Evolutionary conservation across 1,140 invertebrate genomes (phyloP).

Genomic region (Aphelinus atriplicis): DNA sequence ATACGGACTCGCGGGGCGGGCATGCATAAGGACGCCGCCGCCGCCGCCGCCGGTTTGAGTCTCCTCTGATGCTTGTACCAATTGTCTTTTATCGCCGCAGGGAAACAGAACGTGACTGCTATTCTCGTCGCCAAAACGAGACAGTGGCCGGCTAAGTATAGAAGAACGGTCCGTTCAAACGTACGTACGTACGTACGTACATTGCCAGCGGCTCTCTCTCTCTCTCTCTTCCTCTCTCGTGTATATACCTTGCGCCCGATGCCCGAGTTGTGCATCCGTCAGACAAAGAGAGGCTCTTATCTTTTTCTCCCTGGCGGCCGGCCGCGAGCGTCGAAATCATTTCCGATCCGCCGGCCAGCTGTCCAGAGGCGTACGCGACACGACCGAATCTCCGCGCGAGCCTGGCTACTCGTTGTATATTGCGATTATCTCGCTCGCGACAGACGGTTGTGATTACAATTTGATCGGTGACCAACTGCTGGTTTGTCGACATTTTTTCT

Average conservation of each 20-base stretch:
- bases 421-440: no score
- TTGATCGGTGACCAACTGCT: no score
- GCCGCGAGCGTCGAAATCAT: neutral
- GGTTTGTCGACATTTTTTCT: no score
- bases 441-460: no score
- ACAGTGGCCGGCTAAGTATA: constrained; percentile 50
- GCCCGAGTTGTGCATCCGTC: constrained; percentile 27
- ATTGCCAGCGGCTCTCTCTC: neutral
- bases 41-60: no score
- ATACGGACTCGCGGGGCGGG: no score
- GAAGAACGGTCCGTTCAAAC: constrained; percentile 42
- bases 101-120: constrained; percentile 41
- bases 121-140: constrained; percentile 43
- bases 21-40: no score
- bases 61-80: no score
- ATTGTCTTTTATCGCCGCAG: constrained; percentile 36
- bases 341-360: neutral
- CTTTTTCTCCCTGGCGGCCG: neutral
- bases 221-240: neutral
- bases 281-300: no score
- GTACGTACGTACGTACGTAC: no score
- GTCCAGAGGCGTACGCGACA: neutral
- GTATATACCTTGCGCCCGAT: neutral
- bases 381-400: no score
- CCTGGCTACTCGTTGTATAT: no score